Conservation (phyloP, 2,797 vertebrate species). For the Dromococcyx pavoninus region DNA sequence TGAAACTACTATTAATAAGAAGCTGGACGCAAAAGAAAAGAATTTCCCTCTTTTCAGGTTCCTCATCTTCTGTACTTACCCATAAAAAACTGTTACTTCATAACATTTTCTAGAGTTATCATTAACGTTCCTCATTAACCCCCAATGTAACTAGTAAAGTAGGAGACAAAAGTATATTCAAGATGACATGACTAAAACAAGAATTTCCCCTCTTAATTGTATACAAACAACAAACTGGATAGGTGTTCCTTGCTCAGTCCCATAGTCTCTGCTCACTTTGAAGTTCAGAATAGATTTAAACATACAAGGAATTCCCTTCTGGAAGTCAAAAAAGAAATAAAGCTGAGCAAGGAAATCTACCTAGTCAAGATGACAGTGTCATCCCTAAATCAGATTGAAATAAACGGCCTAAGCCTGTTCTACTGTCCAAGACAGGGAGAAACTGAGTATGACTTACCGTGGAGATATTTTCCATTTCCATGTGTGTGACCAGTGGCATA, state of each 20-base stretch:
- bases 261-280: not conserved
- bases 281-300: not conserved
- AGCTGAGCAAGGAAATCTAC: not conserved
- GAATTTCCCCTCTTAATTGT: not conserved
- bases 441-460: constrained; percentile 79
- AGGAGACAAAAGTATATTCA: not conserved
- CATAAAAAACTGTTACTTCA: not conserved
- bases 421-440: not conserved
- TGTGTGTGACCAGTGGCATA: constrained; percentile 83
- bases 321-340: not conserved
- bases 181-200: not conserved
- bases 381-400: not conserved
- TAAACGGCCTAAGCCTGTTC: not conserved
- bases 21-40: not conserved
- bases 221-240: not conserved
- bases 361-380: not conserved
- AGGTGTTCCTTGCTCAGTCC: not conserved
- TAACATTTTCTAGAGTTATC: not conserved
- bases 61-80: not conserved
- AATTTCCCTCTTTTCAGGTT: not conserved
- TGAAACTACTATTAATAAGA: not conserved
- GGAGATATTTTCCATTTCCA: constrained; percentile 91
- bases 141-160: not conserved
- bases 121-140: not conserved
- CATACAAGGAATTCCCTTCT: not conserved